Evolutionary conservation across 2,888 invertebrate species (phyloP).

Genomic region (Elmis aenea): DNA sequence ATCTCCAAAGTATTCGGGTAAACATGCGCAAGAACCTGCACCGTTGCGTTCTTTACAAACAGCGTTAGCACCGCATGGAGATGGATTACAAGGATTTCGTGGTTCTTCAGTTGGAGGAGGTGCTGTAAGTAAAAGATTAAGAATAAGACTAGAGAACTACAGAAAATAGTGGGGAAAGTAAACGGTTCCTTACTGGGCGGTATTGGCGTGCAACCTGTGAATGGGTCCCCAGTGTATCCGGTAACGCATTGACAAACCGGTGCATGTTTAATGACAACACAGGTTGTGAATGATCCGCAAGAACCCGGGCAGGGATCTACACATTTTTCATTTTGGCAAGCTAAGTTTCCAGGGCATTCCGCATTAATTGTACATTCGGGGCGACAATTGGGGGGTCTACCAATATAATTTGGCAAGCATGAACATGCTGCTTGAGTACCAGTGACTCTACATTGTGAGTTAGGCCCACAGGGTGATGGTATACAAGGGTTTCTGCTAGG

Average conservation of each 20-base stretch:
- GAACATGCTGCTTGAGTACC: slow-evolving; percentile 56
- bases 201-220: slow-evolving; percentile 53
- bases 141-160: slow-evolving; percentile 8
- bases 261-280: slow-evolving; percentile 71
- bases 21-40: slow-evolving; percentile 61
- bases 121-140: slow-evolving; percentile 46
- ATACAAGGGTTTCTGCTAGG: slow-evolving; percentile 53
- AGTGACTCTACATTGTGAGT: slow-evolving; percentile 57
- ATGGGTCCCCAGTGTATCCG: slow-evolving; percentile 66
- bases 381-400: slow-evolving; percentile 58
- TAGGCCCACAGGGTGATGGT: slow-evolving; percentile 61
- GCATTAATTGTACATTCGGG: slow-evolving; percentile 67
- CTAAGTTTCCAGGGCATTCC: slow-evolving; percentile 69
- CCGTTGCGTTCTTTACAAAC: slow-evolving; percentile 59
- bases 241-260: slow-evolving; percentile 70
- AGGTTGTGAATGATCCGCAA: slow-evolving; percentile 70
- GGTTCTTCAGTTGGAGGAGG: slow-evolving; percentile 47
- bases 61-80: slow-evolving; percentile 65
- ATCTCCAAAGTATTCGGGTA: slow-evolving; percentile 60
- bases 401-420: slow-evolving; percentile 56
- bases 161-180: background rate
- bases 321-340: slow-evolving; percentile 75
- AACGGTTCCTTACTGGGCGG: slow-evolving; percentile 53
- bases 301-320: slow-evolving; percentile 74
- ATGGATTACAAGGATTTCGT: slow-evolving; percentile 56